phyloP scores from a whole-genome alignment of 2,113 vertebrate species.

The Salvelinus alpinus region DNA sequence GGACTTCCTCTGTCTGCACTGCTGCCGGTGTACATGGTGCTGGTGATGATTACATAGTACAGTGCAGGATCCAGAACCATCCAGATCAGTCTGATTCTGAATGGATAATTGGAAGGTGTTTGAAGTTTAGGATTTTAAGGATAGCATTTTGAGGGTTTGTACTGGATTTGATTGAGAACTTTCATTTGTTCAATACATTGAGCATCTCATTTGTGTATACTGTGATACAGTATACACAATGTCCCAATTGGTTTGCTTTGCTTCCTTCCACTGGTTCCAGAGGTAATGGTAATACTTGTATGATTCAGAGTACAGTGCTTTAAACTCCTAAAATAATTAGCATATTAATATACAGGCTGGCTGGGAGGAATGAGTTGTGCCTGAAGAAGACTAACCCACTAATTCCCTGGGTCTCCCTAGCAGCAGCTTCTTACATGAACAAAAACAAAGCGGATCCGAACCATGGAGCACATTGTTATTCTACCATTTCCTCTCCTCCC shows the following conservation, averaged over 20 bases:
- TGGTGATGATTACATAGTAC: neutral
- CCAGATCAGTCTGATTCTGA: no score
- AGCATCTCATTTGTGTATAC: no score
- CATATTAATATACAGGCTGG: constrained; percentile 45
- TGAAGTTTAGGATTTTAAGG: no score
- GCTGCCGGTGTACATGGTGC: neutral
- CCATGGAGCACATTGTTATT: constrained; percentile 44
- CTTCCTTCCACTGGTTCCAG: constrained; percentile 14
- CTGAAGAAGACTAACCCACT: constrained; percentile 38
- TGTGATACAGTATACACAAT: neutral
- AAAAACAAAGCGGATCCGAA: constrained; percentile 40
- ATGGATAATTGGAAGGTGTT: no score
- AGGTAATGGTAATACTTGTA: constrained; percentile 48
- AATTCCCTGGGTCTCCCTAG: constrained; percentile 34
- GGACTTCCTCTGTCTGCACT: neutral
- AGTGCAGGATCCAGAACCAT: neutral
- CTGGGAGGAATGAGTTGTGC: constrained; percentile 55
- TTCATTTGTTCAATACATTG: constrained; percentile 32
- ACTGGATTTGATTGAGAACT: neutral
- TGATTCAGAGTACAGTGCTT: constrained; percentile 46
- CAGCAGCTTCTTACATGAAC: constrained; percentile 54
- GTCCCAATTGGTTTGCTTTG: constrained; percentile 15
- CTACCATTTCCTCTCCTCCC: constrained; percentile 12
- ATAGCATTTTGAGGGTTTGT: no score
- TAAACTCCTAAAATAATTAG: constrained; percentile 60